Conservation (phyloP, 2,888 invertebrate species). For the Ganaspis brasiliensis region DNA sequence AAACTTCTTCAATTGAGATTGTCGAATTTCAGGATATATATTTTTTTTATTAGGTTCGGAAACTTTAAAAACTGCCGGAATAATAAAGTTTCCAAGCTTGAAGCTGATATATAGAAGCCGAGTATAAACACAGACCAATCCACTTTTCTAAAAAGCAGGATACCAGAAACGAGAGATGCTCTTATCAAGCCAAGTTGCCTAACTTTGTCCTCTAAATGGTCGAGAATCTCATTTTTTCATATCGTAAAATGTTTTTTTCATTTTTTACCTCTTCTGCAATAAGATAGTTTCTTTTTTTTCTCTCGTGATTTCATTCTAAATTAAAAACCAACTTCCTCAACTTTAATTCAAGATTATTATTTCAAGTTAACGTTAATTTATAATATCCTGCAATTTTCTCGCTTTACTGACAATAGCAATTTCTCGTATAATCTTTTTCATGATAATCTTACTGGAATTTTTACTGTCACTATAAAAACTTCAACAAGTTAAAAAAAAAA, state of each 20-base stretch:
- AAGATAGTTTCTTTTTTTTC: no score
- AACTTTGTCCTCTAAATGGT: background rate
- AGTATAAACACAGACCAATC: slow-evolving; percentile 15
- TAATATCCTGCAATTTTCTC: no score
- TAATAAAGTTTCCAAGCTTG: background rate
- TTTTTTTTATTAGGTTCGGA: background rate
- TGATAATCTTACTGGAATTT: no score
- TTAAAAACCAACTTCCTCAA: no score
- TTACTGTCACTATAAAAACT: background rate
- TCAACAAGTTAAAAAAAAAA: background rate
- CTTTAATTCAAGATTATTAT: no score
- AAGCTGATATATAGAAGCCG: background rate
- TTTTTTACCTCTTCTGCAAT: background rate
- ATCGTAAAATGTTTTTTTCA: background rate
- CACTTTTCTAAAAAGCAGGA: slow-evolving; percentile 7
- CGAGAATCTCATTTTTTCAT: slow-evolving; percentile 10
- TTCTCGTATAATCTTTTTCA: no score
- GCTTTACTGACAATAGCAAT: no score
- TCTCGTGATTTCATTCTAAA: no score
- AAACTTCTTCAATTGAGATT: background rate
- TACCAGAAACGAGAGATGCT: background rate
- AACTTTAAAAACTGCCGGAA: background rate
- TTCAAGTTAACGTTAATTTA: no score
- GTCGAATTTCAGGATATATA: background rate
- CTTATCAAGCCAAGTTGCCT: slow-evolving; percentile 2